Percentiles rank a stretch among this genome's conserved stretches.
Conservation (phyloP, 2,797 vertebrate species). For the Ataeniobius toweri region DNA sequence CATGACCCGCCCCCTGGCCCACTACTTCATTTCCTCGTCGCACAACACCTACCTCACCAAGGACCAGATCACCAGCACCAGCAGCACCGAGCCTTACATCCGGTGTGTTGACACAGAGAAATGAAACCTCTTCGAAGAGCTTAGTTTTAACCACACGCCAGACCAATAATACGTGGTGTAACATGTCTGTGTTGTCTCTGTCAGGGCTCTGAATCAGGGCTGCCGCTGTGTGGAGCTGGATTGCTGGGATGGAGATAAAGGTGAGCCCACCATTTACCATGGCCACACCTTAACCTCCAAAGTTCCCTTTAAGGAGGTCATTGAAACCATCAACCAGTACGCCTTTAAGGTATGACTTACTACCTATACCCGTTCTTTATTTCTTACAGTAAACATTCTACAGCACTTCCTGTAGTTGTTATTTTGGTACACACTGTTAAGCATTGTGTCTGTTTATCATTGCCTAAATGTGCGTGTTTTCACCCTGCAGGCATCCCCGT, state of each 20-base stretch:
- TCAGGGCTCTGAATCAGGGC: constrained; percentile 90
- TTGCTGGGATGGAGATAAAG: constrained; percentile 95
- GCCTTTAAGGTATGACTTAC: constrained; percentile 86
- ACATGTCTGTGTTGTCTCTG: background rate
- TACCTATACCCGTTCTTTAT: too few relatives aligned
- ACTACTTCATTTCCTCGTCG: constrained; percentile 91
- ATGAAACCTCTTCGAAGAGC: background rate
- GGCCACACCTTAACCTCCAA: constrained; percentile 96
- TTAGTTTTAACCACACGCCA: background rate
- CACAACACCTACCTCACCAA: constrained; percentile 94
- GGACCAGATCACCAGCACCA: constrained; percentile 90
- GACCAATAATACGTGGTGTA: background rate
- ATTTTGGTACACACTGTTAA: constrained; percentile 17
- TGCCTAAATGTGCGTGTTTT: constrained; percentile 2
- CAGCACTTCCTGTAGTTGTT: constrained; percentile 19
- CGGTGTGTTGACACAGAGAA: constrained; percentile 74
- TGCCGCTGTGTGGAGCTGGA: constrained; percentile 97
- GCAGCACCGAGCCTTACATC: constrained; percentile 95
- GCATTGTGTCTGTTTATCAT: background rate
- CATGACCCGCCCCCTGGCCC: constrained; percentile 89
- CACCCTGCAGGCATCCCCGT: constrained; percentile 65
- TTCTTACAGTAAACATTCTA: constrained; percentile 9
- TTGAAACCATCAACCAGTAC: constrained; percentile 89
- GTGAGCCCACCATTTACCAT: constrained; percentile 92
- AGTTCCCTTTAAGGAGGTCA: constrained; percentile 92